phyloP scores from a whole-genome alignment of 2,113 vertebrate species.

The Theristicus caerulescens region DNA sequence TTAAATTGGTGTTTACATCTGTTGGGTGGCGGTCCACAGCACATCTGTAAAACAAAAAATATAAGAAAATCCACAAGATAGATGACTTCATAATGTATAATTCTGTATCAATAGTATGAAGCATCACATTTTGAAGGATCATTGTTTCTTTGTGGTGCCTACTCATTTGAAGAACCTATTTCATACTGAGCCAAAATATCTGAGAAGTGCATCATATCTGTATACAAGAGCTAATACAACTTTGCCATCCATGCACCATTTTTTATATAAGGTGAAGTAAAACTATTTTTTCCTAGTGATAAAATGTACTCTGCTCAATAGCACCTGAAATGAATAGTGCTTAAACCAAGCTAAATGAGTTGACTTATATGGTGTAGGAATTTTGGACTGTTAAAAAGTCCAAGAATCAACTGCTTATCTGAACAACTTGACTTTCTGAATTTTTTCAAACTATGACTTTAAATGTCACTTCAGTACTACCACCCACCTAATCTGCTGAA shows the following conservation, averaged over 20 bases:
- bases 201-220: background rate
- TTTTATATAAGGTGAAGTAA: background rate
- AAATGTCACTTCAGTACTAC: background rate
- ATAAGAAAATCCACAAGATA: background rate
- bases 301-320: background rate
- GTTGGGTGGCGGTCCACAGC: conserved; percentile 88
- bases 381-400: background rate
- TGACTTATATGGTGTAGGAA: background rate
- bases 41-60: conserved; percentile 78
- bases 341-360: background rate
- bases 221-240: background rate
- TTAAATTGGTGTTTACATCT: conserved; percentile 86
- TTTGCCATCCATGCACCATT: background rate
- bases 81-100: background rate
- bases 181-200: background rate
- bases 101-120: background rate
- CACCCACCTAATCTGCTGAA: conserved; percentile 45
- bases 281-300: background rate
- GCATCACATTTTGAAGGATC: background rate
- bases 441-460: background rate
- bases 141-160: background rate
- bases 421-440: background rate
- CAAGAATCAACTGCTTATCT: background rate
- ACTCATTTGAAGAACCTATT: background rate
- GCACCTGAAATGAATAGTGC: background rate